A percentile compares a stretch with the other conserved stretches of the same genome.
phyloP scores from a whole-genome alignment of 2,888 invertebrate genomes.

The Andrena hattorfiana region DNA sequence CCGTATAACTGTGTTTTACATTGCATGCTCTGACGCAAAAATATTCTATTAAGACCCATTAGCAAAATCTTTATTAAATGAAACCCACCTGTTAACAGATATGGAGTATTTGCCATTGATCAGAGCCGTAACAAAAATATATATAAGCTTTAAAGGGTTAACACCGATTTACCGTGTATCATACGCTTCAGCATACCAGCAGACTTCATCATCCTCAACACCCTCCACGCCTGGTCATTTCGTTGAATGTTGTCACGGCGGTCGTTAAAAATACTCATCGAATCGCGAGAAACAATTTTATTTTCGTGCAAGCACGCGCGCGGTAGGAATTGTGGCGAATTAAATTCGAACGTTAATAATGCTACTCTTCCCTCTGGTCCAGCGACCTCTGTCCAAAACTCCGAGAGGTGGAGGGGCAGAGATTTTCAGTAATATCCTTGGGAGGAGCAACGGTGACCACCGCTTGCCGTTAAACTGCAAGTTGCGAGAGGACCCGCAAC shows the following conservation, averaged over 20 bases:
- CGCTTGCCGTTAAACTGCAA: conserved; percentile 63
- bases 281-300: conserved; percentile 29
- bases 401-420: background rate
- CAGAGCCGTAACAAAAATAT: too few relatives aligned
- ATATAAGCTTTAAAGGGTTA: too few relatives aligned
- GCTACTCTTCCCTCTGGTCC: conserved; percentile 7
- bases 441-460: conserved; percentile 40
- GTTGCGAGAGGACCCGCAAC: conserved; percentile 52
- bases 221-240: conserved; percentile 1
- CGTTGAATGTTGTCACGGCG: conserved; percentile 7
- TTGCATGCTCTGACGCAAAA: too few relatives aligned
- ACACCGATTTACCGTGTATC: too few relatives aligned
- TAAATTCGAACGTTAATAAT: conserved; percentile 45
- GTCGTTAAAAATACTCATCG: conserved; percentile 56
- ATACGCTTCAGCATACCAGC: background rate
- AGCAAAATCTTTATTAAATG: too few relatives aligned
- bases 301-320: conserved; percentile 20
- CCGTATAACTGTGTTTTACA: too few relatives aligned
- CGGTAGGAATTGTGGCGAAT: conserved; percentile 32
- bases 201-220: background rate
- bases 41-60: too few relatives aligned
- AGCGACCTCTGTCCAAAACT: background rate
- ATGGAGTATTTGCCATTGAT: too few relatives aligned
- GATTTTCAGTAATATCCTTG: conserved; percentile 50
- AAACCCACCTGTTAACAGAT: too few relatives aligned